Conservation (phyloP, 2,888 invertebrate genomes). For the Margaritifera margaritifera region DNA sequence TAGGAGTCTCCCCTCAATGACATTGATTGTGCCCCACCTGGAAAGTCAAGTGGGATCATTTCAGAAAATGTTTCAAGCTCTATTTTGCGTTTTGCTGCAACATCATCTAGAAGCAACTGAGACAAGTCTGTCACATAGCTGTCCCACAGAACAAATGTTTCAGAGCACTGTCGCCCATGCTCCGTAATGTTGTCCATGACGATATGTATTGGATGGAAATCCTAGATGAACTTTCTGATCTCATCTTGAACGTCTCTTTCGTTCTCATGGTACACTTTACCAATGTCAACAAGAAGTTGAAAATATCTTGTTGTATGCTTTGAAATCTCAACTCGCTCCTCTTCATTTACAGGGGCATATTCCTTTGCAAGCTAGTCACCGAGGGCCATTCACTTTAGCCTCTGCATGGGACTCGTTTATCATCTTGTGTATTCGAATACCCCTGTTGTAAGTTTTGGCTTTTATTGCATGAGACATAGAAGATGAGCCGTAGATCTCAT, state of each 20-base stretch:
- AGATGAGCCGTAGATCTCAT: constrained; percentile 10
- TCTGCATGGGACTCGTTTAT: constrained; percentile 11
- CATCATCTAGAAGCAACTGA: constrained; percentile 9
- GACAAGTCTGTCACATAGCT: constrained; percentile 6
- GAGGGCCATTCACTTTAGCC: constrained; percentile 7
- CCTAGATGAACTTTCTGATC: not conserved
- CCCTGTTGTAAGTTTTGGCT: constrained; percentile 21
- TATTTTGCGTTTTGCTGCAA: constrained; percentile 10
- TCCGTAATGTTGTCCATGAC: not conserved
- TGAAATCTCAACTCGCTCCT: constrained; percentile 1
- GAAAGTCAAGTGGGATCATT: constrained; percentile 13
- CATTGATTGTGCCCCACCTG: constrained; percentile 15
- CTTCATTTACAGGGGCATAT: not conserved
- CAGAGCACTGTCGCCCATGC: not conserved
- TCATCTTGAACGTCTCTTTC: not conserved
- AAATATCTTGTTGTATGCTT: not conserved
- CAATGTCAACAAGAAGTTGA: too few relatives aligned
- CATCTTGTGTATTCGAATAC: constrained; percentile 15
- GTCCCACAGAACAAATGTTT: too few relatives aligned
- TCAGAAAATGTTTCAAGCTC: constrained; percentile 16
- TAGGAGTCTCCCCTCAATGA: too few relatives aligned
- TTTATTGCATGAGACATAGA: constrained; percentile 11
- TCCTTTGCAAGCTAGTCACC: constrained; percentile 7
- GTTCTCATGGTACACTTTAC: not conserved
- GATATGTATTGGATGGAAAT: not conserved